phyloP scores from a whole-genome alignment of 2,113 vertebrate genomes.

The Carassius gibelio region DNA sequence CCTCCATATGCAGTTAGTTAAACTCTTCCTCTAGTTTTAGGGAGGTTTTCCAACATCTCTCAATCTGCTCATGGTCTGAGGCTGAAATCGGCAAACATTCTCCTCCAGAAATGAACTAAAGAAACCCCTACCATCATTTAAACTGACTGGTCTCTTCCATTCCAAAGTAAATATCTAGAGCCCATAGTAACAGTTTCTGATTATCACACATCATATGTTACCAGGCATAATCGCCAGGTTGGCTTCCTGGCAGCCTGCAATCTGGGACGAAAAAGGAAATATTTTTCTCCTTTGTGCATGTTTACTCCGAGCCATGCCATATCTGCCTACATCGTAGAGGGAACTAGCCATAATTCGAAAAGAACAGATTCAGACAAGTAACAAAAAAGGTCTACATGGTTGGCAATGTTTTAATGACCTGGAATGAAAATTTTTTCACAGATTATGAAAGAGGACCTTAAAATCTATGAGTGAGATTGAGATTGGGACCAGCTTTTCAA shows the following conservation, averaged over 20 bases:
- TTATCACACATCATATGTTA: conserved; percentile 87
- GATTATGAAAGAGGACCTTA: not conserved
- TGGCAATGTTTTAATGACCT: not conserved
- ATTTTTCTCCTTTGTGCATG: conserved; percentile 8
- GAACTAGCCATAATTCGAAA: conserved; percentile 6
- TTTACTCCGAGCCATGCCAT: conserved; percentile 34
- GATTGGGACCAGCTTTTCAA: too few species aligned
- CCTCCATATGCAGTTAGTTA: not conserved
- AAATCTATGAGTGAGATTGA: not conserved
- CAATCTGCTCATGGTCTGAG: conserved; percentile 58
- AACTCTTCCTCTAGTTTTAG: not conserved
- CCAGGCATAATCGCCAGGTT: conserved; percentile 82
- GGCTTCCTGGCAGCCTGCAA: conserved; percentile 72
- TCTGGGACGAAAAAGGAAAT: conserved; percentile 48
- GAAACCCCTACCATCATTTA: conserved; percentile 69
- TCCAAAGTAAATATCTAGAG: conserved; percentile 80
- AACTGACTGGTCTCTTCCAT: conserved; percentile 66
- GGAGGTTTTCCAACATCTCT: conserved; percentile 1
- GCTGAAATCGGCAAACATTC: conserved; percentile 61
- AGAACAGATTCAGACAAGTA: not conserved
- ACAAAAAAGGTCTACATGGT: not conserved
- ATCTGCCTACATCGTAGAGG: conserved; percentile 5
- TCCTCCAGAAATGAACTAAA: conserved; percentile 56
- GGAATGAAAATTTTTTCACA: not conserved
- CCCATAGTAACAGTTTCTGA: conserved; percentile 84